A percentile compares a stretch with the other conserved stretches of the same genome.
phyloP scores from a whole-genome alignment of 2,113 vertebrate species.

The Dryoscopus gambensis region DNA sequence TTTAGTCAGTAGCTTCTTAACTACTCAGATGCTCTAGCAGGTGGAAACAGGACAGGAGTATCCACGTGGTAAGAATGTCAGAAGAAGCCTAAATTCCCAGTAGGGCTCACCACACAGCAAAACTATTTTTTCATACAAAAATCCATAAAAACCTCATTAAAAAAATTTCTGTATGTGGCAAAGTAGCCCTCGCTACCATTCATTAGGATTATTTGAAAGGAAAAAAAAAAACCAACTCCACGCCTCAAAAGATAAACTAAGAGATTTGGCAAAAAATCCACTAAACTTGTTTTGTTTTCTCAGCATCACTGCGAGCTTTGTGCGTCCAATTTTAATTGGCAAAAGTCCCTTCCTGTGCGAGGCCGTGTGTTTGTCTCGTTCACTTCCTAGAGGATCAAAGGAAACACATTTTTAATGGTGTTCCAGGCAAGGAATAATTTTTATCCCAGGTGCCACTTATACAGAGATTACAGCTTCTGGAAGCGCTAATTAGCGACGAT shows the following conservation, averaged over 20 bases:
- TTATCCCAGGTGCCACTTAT: background rate
- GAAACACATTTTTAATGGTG: conserved; percentile 35
- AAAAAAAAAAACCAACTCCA: background rate
- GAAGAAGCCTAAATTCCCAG: background rate
- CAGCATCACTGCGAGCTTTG: background rate
- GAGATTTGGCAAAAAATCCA: background rate
- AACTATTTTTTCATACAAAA: background rate
- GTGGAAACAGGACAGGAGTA: background rate
- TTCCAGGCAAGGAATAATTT: background rate
- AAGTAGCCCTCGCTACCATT: background rate
- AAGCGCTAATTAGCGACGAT: conserved; percentile 5
- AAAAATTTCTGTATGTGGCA: background rate
- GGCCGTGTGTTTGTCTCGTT: background rate
- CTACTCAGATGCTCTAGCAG: background rate
- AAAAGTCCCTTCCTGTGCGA: background rate
- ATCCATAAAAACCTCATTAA: background rate
- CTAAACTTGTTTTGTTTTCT: background rate
- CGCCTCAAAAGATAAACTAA: background rate
- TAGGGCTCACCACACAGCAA: background rate
- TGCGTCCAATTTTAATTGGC: background rate
- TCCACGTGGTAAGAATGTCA: background rate
- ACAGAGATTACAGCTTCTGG: background rate
- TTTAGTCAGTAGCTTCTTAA: background rate
- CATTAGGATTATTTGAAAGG: background rate
- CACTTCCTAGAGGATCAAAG: background rate